A percentile compares a stretch with the other conserved stretches of the same genome.
These are phyloP conservation scores for Micromussa lordhowensis DNA, from an alignment of 92 coral and sea anemone genomes.

Conservation along the genomic window DNA sequence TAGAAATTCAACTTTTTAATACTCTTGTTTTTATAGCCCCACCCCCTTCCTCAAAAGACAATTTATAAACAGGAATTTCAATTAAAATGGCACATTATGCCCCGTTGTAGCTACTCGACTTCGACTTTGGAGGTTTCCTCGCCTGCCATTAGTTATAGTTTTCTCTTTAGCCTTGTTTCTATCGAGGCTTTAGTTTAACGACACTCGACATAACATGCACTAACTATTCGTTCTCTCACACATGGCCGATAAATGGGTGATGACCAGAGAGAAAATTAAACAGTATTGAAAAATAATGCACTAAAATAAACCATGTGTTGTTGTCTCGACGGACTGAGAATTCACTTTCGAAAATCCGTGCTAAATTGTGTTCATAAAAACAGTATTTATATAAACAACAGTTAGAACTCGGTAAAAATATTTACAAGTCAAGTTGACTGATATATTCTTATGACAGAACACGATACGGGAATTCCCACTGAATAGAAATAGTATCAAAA, in stretches of 20 bases:
- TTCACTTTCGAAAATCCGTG: background rate
- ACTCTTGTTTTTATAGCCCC: no score
- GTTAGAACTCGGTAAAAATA: constrained; percentile 18
- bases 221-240: background rate
- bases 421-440: constrained; percentile 27
- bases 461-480: background rate
- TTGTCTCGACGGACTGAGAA: background rate
- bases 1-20: no score
- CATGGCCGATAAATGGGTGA: background rate
- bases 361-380: constrained; percentile 6
- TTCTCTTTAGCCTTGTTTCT: no score
- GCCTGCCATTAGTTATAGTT: no score
- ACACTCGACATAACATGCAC: no score
- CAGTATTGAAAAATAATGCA: background rate
- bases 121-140: no score
- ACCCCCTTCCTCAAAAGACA: no score
- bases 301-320: background rate
- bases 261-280: background rate
- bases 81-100: no score
- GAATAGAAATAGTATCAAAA: background rate
- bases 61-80: no score
- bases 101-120: no score
- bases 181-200: no score
- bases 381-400: constrained; percentile 12
- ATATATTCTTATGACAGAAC: background rate